Evolutionary conservation across 2,797 vertebrate species (phyloP).

Genomic region (Cottoperca gobio): DNA sequence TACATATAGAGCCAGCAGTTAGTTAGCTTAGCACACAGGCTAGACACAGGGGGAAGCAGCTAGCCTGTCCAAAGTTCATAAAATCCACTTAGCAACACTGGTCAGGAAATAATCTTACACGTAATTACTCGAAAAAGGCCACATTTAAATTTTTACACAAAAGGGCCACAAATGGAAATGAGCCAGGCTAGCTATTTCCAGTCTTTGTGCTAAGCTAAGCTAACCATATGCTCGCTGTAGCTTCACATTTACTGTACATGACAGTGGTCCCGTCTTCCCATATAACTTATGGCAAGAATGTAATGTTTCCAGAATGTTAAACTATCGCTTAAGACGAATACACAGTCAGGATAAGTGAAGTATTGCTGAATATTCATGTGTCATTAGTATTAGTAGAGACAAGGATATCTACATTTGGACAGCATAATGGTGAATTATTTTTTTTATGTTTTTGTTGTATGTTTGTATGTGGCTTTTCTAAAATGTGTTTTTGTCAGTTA

Average conservation of each 20-base stretch:
- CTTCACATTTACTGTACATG: not conserved
- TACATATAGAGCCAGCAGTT: not conserved
- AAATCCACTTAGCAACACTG: not conserved
- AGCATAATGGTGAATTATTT: not conserved
- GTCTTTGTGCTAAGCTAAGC: not conserved
- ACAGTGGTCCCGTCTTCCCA: not conserved
- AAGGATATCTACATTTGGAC: not conserved
- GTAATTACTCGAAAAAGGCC: fast-evolving
- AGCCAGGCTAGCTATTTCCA: not conserved
- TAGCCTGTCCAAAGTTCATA: not conserved
- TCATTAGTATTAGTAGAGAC: not conserved
- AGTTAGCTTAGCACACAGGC: not conserved
- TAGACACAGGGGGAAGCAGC: not conserved
- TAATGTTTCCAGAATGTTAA: not conserved
- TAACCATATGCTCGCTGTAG: not conserved
- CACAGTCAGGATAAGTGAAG: not conserved
- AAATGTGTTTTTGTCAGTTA: not conserved
- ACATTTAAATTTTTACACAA: not conserved
- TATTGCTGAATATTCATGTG: not conserved
- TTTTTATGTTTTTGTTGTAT: not conserved
- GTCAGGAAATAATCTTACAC: not conserved
- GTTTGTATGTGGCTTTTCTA: not conserved
- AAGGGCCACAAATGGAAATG: no score
- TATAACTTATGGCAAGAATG: not conserved
- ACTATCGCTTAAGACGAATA: not conserved